These are phyloP conservation scores for Leptonema lineaticorne DNA, from an alignment of 1,140 invertebrate genomes.

Conservation along the genomic window DNA sequence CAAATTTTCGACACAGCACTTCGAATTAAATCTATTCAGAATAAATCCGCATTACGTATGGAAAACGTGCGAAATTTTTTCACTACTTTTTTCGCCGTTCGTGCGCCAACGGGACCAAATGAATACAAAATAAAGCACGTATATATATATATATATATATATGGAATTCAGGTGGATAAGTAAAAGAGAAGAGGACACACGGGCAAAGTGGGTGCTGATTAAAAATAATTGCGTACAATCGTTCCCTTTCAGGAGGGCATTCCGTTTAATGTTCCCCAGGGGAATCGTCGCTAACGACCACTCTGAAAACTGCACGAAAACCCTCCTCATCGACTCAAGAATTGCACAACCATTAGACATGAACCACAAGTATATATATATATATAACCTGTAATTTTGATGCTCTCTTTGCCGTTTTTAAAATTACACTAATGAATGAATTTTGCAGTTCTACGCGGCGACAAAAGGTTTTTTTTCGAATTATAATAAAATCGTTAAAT, in stretches of 20 bases:
- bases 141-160: too few species aligned
- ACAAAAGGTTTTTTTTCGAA: too few species aligned
- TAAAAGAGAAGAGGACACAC: not conserved
- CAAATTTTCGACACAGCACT: too few species aligned
- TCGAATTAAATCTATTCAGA: too few species aligned
- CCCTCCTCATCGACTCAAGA: not conserved
- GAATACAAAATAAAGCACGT: too few species aligned
- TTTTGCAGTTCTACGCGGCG: too few species aligned
- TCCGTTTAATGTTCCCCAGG: conserved; percentile 17
- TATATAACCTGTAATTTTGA: conserved; percentile 28
- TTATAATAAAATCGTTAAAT: too few species aligned
- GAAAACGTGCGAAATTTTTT: too few species aligned
- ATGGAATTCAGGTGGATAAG: not conserved
- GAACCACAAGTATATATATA: not conserved
- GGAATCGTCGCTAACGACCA: conserved; percentile 9
- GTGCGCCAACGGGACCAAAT: too few species aligned
- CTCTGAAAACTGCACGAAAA: not conserved
- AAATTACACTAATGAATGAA: conserved; percentile 28
- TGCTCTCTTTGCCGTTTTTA: conserved; percentile 28
- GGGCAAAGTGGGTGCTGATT: conserved; percentile 18
- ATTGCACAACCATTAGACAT: conserved; percentile 4
- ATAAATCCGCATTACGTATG: too few species aligned
- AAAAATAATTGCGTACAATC: conserved; percentile 32
- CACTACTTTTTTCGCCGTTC: too few species aligned
- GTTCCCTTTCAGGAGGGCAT: conserved; percentile 24